Base-by-base conservation (phyloP, 2,888 invertebrate genomes). In the Sesia bembeciformis region DNA sequence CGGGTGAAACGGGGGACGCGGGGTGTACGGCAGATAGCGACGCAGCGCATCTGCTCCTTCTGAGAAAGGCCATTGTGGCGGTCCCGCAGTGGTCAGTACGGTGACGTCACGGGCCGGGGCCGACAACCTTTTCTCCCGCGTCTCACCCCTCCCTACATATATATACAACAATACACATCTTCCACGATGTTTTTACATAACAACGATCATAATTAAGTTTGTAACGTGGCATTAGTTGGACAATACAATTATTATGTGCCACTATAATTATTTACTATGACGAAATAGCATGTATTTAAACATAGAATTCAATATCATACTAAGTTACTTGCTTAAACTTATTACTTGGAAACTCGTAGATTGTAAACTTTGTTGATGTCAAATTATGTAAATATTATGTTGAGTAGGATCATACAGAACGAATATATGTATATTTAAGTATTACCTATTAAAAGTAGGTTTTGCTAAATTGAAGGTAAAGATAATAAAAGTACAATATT, bases 41-140 rank as follows among this genome's bases (percentile, higher is more conserved):
- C 81, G 76, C 78, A 67, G 68, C 78, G 81, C 82, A 85, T 85
- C 86, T 84, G 84, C 87, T 85, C 86, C 81, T 81, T 52, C 87
- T 87, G 85, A 83, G 70, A 86, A 88, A 86, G 88, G 84, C 85
- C 77, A 84, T 81, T 82, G 83, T 84, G 84, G 84, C 78, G 80
- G 78, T 78, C 78, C 80, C 78, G 73, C 71, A 83, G 84, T 83
- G 85, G 86, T 84, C 86, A 86, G 84, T 82, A 78, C 77, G 81
- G 74, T 87, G 86, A 87, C 88, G 89, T 89, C 88, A 89, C 87
- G 73, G 80, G 80, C 74, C 68, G 80, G 80, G 86, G 84, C 86
- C 86, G 85, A 84, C 87, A 85, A 86, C 87, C 86, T 84, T 81
- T 76, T 75, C 69, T 59, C 57, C 60, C 64, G 61, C 60, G 73